A percentile compares a stretch with the other conserved stretches of the same genome.
phyloP scores from a whole-genome alignment of 2,888 invertebrate genomes.

The Drosophila tanythrix region DNA sequence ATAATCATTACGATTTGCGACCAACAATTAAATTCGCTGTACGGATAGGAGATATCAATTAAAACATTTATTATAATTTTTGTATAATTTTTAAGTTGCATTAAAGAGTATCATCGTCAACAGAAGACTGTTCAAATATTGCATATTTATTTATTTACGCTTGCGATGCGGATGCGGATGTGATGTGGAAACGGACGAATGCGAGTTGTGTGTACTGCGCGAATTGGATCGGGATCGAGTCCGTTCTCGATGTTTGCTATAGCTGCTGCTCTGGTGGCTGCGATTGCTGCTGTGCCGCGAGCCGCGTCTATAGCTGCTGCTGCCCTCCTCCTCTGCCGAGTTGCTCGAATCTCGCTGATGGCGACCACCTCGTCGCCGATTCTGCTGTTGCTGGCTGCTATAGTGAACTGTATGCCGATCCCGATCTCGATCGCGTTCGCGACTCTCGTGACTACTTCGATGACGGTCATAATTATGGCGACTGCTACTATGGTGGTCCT shows the following conservation, averaged over 20 bases:
- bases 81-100: conserved; percentile 44
- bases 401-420: conserved; percentile 22
- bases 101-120: conserved; percentile 41
- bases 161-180: conserved; percentile 63
- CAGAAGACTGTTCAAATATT: conserved; percentile 26
- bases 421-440: conserved; percentile 26
- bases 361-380: conserved; percentile 44
- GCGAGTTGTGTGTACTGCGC: conserved; percentile 75
- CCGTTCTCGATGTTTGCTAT: conserved; percentile 51
- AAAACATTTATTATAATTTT: conserved; percentile 13
- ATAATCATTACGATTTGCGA: conserved; percentile 5
- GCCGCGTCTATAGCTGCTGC: conserved; percentile 44
- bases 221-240: conserved; percentile 81
- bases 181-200: conserved; percentile 64
- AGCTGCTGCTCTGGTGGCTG: conserved; percentile 51
- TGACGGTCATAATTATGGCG: conserved; percentile 41
- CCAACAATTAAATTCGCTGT: background rate
- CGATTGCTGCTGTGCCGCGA: conserved; percentile 58
- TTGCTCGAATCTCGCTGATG: conserved; percentile 66
- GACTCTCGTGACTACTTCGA: conserved; percentile 27
- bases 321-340: conserved; percentile 66
- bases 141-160: conserved; percentile 53
- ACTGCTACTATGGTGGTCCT: conserved; percentile 36
- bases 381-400: conserved; percentile 33
- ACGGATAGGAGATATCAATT: background rate